Conservation (phyloP, 2,113 vertebrate species). For the Menidia beryllina region DNA sequence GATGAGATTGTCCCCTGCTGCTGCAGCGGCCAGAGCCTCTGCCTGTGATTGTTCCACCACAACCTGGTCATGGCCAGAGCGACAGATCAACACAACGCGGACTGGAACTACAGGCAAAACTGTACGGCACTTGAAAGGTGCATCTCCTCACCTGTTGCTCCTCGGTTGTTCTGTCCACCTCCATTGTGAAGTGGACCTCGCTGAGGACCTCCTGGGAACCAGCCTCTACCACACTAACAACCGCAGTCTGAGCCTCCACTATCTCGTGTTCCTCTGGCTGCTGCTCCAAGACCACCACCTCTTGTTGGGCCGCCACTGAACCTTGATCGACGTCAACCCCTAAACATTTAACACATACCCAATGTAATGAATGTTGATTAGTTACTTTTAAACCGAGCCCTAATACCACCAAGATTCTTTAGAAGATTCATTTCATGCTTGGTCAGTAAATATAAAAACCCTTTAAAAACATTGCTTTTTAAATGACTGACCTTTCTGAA, state of each 20-base stretch:
- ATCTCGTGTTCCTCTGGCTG: conserved; percentile 59
- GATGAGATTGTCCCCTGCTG: conserved; percentile 88
- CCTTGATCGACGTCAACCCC: conserved; percentile 72
- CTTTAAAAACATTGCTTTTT: too few species aligned
- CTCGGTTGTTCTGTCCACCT: conserved; percentile 79
- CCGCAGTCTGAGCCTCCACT: conserved; percentile 77
- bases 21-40: conserved; percentile 69
- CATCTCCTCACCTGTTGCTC: conserved; percentile 73
- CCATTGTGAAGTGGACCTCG: conserved; percentile 93
- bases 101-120: neutral
- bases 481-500: conserved; percentile 83
- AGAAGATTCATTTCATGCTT: neutral
- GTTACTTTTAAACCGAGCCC: neutral
- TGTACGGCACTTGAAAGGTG: neutral
- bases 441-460: too few species aligned
- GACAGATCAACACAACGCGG: neutral
- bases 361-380: neutral
- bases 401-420: neutral
- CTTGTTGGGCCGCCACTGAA: conserved; percentile 41
- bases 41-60: conserved; percentile 75
- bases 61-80: conserved; percentile 56
- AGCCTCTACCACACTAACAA: conserved; percentile 89
- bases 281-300: conserved; percentile 65
- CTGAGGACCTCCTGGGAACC: conserved; percentile 90
- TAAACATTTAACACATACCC: conserved; percentile 53